Evolutionary conservation across 2,888 invertebrate species (phyloP).

Genomic region (Xestobium rufovillosum): DNA sequence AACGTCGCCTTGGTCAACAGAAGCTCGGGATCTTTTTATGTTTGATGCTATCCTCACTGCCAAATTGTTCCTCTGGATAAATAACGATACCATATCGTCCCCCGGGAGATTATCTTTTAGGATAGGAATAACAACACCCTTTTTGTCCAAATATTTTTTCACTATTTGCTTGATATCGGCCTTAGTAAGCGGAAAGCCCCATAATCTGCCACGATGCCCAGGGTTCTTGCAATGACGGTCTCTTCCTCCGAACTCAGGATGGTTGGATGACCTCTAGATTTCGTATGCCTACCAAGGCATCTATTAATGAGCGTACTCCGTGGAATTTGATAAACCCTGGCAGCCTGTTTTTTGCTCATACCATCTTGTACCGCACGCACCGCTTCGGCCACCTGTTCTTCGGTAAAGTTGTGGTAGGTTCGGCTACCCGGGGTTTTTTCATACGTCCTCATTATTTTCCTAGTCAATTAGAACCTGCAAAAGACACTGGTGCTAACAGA

Average conservation of each 20-base stretch:
- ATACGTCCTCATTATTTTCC: conserved; percentile 6
- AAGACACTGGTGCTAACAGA: too few species aligned
- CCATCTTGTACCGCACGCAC: conserved; percentile 8
- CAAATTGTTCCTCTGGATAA: conserved; percentile 8
- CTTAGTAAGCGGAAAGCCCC: conserved; percentile 10
- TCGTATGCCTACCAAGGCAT: conserved; percentile 12
- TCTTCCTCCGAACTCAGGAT: too few species aligned
- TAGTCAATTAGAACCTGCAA: too few species aligned
- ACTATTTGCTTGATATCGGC: conserved; percentile 8
- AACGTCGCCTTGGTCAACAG: too few species aligned
- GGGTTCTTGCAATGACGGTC: too few species aligned
- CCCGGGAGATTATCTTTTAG: too few species aligned
- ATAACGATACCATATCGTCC: conserved; percentile 6
- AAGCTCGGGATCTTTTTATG: too few species aligned
- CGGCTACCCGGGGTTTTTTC: conserved; percentile 10
- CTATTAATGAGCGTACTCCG: too few species aligned
- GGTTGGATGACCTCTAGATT: conserved; percentile 12
- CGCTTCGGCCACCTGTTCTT: conserved; percentile 9
- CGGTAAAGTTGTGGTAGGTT: too few species aligned
- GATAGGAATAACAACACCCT: conserved; percentile 6
- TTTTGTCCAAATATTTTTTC: too few species aligned
- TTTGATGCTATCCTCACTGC: too few species aligned
- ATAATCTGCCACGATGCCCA: conserved; percentile 8
- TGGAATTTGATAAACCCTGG: too few species aligned
- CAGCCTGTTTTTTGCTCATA: conserved; percentile 14